Evolutionary conservation across 2,113 vertebrate genomes (phyloP).

Genomic region (Syngnathoides biaculeatus): DNA sequence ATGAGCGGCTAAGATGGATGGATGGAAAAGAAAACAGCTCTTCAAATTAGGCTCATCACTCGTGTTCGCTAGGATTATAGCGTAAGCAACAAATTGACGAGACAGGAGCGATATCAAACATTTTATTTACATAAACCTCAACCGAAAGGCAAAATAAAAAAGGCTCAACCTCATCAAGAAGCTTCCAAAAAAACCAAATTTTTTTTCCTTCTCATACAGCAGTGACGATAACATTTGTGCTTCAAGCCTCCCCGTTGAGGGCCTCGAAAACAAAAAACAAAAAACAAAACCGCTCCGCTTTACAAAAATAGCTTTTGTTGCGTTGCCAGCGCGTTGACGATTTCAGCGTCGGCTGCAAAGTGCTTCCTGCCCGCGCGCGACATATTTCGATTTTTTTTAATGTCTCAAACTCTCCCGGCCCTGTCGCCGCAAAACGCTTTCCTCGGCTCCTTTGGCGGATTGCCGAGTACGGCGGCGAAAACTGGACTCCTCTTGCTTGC

Average conservation of each 20-base stretch:
- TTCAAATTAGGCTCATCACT: no score
- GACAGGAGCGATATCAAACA: slow-evolving; percentile 43
- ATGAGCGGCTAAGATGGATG: no score
- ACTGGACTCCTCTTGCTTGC: background rate
- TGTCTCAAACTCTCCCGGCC: no score
- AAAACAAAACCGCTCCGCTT: no score
- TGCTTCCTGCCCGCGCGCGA: background rate
- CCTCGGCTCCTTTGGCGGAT: background rate
- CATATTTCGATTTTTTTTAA: no score
- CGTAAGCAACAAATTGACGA: background rate
- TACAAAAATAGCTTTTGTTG: background rate
- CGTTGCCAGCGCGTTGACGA: background rate
- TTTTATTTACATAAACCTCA: slow-evolving; percentile 70
- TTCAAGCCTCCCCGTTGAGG: background rate
- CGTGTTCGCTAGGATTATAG: no score
- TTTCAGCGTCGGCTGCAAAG: background rate
- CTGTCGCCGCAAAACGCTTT: slow-evolving; percentile 25
- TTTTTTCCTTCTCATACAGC: slow-evolving; percentile 11
- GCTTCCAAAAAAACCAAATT: slow-evolving; percentile 38
- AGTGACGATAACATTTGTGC: slow-evolving; percentile 32
- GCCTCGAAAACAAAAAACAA: background rate
- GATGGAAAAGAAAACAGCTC: no score
- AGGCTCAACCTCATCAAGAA: slow-evolving; percentile 46
- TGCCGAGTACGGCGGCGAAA: background rate
- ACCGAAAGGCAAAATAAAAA: slow-evolving; percentile 59